Evolutionary conservation across 2,797 vertebrate genomes (phyloP), one percentile per base, ranked within the genome.

Genomic region (Molossus molossus): DNA sequence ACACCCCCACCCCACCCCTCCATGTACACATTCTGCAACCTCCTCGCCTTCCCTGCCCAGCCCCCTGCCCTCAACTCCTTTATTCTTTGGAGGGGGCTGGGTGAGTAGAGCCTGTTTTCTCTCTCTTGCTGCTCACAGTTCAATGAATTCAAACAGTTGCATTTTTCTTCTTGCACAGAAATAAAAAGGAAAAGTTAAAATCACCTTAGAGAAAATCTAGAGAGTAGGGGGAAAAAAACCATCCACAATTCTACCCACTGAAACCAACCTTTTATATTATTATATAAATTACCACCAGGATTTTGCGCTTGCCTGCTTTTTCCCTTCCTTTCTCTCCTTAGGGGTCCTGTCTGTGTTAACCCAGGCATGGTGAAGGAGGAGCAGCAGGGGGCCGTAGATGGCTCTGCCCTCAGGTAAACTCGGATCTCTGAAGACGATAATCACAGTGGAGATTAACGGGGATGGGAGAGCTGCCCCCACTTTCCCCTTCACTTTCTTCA

Each of bases 101-200:
- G 13, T 57, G 45, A 86, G 15, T 1, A 10, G 10, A 72, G 6
- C 60, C 17, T 58, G 9, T 60, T 48, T 84, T 64, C 62, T 90
- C 29, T 53, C 50, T 91, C 85, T 85, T 69, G 75, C 15, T 20
- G 45, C 86, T 70, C 82, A 57, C 12, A 45, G 85, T 80, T 94
- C 85, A 57, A 64, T 75, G 69, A 88, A 80, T 80, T 79, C 69
- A 92, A 57, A 73, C 0, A 9, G 40, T 15, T 76, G 48, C 2
- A 60, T 11, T 94, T 82, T 69, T 90, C 53, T 70, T 60, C 58
- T 77, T 73, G 53, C 5, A 8, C 13, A 29, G n/a, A 70, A 75
- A 82, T 77, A 76, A 94, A 95, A 91, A 75, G 53, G 37, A 85
- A 40, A 85, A 70, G 53, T 76, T 81, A 21, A 5, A 37, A 62